phyloP scores from a whole-genome alignment of 2,113 vertebrate genomes.

The Trematocara marginatum region DNA sequence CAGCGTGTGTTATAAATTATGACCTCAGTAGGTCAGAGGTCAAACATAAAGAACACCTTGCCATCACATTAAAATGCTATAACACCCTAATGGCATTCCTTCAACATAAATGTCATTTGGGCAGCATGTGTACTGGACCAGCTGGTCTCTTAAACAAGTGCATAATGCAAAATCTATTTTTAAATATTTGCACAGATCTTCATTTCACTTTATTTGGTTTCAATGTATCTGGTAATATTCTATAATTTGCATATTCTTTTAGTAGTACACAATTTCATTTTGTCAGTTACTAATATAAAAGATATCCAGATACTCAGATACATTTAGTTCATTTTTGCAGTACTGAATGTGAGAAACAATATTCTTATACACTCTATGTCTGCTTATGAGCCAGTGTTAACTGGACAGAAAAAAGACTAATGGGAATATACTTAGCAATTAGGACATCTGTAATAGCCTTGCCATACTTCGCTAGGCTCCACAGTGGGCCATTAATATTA shows the following conservation, averaged over 20 bases:
- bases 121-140: neutral
- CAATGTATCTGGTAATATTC: neutral
- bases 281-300: neutral
- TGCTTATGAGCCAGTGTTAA: neutral
- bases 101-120: neutral
- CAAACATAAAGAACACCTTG: constrained; percentile 25
- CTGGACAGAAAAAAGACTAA: neutral
- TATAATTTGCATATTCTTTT: neutral
- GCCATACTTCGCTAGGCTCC: constrained; percentile 3
- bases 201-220: neutral
- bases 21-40: constrained; percentile 55
- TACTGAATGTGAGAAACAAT: neutral
- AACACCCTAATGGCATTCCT: constrained; percentile 29
- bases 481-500: constrained; percentile 15
- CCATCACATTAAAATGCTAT: constrained; percentile 54
- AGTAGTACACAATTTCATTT: neutral
- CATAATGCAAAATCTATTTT: neutral
- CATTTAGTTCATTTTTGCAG: neutral
- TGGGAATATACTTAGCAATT: constrained; percentile 1
- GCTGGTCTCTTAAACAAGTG: neutral
- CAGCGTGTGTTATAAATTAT: constrained; percentile 31
- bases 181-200: neutral
- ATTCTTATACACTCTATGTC: neutral
- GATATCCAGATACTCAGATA: neutral
- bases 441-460: constrained; percentile 6